Evolutionary conservation across 1,140 invertebrate species (phyloP), one percentile per base, ranked within the genome.

Genomic region (Contarinia nasturtii): DNA sequence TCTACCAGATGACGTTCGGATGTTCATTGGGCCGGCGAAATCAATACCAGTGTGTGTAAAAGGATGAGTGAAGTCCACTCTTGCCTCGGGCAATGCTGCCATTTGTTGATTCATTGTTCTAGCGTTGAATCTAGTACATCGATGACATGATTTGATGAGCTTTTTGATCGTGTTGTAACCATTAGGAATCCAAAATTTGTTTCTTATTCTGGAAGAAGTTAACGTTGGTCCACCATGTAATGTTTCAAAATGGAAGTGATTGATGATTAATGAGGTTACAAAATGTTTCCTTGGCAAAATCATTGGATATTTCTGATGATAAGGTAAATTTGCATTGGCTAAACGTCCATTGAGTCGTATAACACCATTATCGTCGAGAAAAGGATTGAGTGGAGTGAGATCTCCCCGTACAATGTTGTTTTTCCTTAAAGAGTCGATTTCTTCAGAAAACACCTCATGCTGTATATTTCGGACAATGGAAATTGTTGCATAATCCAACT

Each of bases 41-140:
- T 66, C 63, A 1, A 64, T 46, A 0, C 59, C 60, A 5, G 48
- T 47, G n/a, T 51, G 44, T 11, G 33, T 20, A 34, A 64, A 64
- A 0, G 57, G 51, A 8, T 54, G 33, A 8, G 48, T 19, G 1
- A 51, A 49, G 2, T 37, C 53, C 2, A 63, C 51, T 20, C 64
- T 49, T 12, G 37, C 34, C 5, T 27, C 2, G 2, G 62, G 60
- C 15, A 67, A 51, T 47, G 60, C 44, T 7, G 52, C 57, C 63
- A 67, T 64, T 18, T 52, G 44, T 42, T 55, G 52, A 1, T 55
- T 41, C 0, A 17, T 11, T 2, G 33, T 3, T 41, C 4, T 33
- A 5, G 20, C 14, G 14, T 34, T 19, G 8, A 20, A 19, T 2
- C 15, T 5, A 18, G 10, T 15, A 19, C 46, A 48, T 15, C 7